Percentiles rank a stretch among this genome's conserved stretches.
phyloP scores from a whole-genome alignment of 1,140 invertebrate species.

The Galleria mellonella region DNA sequence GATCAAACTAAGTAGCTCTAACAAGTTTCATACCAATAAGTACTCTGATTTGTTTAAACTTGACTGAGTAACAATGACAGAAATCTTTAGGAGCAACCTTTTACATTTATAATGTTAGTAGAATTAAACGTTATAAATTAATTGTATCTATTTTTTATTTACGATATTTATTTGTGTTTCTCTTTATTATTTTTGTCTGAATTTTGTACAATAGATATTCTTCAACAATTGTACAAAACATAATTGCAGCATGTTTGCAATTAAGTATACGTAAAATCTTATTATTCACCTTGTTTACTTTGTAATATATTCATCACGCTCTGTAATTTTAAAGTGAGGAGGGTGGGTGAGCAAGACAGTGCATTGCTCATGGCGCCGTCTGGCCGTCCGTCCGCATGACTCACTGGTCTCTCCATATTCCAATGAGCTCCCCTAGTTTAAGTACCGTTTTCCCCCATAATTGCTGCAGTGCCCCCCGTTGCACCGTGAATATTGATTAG shows the following conservation, averaged over 20 bases:
- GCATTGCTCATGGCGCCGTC: constrained; percentile 53
- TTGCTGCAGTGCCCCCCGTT: constrained; percentile 27
- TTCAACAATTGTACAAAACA: background rate
- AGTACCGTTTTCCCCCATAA: constrained; percentile 46
- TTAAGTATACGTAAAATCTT: too few species aligned
- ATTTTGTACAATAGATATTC: background rate
- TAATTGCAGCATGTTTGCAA: background rate
- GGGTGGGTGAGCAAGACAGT: constrained; percentile 41
- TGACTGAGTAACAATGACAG: too few species aligned
- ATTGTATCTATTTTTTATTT: too few species aligned
- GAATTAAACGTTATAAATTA: too few species aligned
- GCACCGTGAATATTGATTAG: constrained; percentile 11
- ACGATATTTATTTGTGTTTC: too few species aligned
- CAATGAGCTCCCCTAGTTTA: constrained; percentile 36
- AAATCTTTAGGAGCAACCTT: too few species aligned
- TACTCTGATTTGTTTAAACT: too few species aligned
- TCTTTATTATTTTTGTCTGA: too few species aligned
- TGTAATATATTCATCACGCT: background rate
- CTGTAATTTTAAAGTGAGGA: constrained; percentile 29
- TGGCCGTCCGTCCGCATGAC: constrained; percentile 43
- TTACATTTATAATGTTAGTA: too few species aligned
- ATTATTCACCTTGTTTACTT: background rate
- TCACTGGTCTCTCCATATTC: constrained; percentile 50
- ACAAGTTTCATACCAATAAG: too few species aligned
- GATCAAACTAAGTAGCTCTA: too few species aligned